Base-by-base conservation (phyloP, 2,113 vertebrate species). In the Nothocercus julius region DNA sequence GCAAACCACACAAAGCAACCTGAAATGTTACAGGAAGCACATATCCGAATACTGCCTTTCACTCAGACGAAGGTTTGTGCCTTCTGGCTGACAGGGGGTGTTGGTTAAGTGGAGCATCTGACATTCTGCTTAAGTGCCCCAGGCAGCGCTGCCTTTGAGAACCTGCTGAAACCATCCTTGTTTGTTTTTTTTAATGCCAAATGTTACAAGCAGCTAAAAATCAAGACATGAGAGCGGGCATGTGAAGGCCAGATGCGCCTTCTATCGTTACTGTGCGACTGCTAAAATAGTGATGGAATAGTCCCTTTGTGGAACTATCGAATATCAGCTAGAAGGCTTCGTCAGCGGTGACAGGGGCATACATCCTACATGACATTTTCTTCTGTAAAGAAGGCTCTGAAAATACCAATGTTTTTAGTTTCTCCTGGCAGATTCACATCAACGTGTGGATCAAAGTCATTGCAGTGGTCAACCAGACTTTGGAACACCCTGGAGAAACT, bases 91-190 rank as follows among this genome's bases (percentile, higher is more conserved):
- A 22, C 28, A 27, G 16, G 53, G 16, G 6, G 27, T 54, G 53
- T 54, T 28, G 53, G 53, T 54, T 28, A 54, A 28, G 27, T 54
- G 44, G 44, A 38, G 34, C 4, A 16, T 53, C 28, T 72, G 5
- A 1, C 3, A 0, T 58, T 36, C 63, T 89, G 38, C 49, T 21
- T 3, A 79, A 56, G 22, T n/a, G 27, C 44, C 9, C 34, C 32
- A 51, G 38, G 9, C 49, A 9, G 30, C 56, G 63, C 64, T 82
- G 42, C 34, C 67, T 56, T 72, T 58, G 25, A 42, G 15, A 19
- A 9, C 9, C 38, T 9, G 2, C 59, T 53, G 40, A 68, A 84
- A 59, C 3, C 28, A 42, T 54, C 1, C 0, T 3, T 45, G 32
- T 17, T n/a, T 74, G 32, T 22, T 53, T 85, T 80, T 82, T 81